Evolutionary conservation across 2,888 invertebrate genomes (phyloP).

Genomic region (Pimpla rufipes): DNA sequence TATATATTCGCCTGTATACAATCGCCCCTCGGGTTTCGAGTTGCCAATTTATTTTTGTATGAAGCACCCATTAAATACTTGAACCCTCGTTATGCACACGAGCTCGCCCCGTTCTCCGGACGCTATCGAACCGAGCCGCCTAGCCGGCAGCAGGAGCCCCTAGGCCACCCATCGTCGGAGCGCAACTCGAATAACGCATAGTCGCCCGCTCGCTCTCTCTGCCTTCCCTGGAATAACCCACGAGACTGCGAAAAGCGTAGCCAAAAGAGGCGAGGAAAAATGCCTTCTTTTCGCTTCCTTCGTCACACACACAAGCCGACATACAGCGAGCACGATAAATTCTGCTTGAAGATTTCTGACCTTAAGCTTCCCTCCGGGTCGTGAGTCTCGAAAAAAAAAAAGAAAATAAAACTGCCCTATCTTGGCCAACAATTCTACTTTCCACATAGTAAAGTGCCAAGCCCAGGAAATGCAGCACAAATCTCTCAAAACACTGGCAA

Average conservation of each 20-base stretch:
- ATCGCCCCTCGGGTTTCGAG: conserved; percentile 54
- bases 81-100: conserved; percentile 66
- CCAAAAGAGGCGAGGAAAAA: conserved; percentile 42
- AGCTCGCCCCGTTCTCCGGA: conserved; percentile 31
- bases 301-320: background rate
- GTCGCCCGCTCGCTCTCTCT: conserved; percentile 11
- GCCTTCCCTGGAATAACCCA: conserved; percentile 16
- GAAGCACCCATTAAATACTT: conserved; percentile 70
- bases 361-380: conserved; percentile 6
- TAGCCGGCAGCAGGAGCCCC: background rate
- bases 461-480: background rate
- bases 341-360: conserved; percentile 27
- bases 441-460: background rate
- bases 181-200: conserved; percentile 50
- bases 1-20: conserved; percentile 30
- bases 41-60: conserved; percentile 71
- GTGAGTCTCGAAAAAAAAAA: background rate
- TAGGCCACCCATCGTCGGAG: conserved; percentile 36
- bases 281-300: conserved; percentile 1
- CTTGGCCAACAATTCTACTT: conserved; percentile 5
- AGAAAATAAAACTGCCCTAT: too few relatives aligned
- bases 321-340: conserved; percentile 5
- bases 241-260: conserved; percentile 22
- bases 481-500: background rate
- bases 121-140: conserved; percentile 23